Evolutionary conservation across 1,140 invertebrate species (phyloP).

Genomic region (Camponotus floridanus): DNA sequence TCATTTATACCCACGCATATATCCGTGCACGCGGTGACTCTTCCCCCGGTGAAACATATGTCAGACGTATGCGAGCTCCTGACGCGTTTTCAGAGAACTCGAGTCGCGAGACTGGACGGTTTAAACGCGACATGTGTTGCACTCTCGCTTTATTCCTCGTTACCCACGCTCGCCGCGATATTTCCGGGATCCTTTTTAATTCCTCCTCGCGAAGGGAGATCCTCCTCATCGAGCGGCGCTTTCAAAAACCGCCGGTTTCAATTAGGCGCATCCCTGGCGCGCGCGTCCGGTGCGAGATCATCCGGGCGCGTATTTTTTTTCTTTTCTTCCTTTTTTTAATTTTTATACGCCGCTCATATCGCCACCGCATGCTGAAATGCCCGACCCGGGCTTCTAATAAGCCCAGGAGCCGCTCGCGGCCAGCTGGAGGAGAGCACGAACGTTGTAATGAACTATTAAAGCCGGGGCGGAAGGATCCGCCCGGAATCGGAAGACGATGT

Average conservation of each 20-base stretch:
- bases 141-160: constrained; percentile 46
- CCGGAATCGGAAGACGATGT: constrained; percentile 61
- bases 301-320: too few species aligned
- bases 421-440: constrained; percentile 58
- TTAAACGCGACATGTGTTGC: constrained; percentile 35
- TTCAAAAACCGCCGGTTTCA: constrained; percentile 44
- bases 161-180: neutral
- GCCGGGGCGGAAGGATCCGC: constrained; percentile 34
- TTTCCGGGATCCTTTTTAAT: constrained; percentile 26
- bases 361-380: constrained; percentile 24
- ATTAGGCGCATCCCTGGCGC: constrained; percentile 42
- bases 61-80: constrained; percentile 44
- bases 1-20: constrained; percentile 60
- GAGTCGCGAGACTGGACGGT: constrained; percentile 11
- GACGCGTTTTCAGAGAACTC: constrained; percentile 29
- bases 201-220: neutral
- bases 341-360: constrained; percentile 33
- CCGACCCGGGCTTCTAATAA: constrained; percentile 52
- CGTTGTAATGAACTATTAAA: constrained; percentile 71
- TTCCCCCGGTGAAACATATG: constrained; percentile 37
- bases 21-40: neutral
- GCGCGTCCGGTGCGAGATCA: neutral
- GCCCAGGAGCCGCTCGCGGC: constrained; percentile 54
- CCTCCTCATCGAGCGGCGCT: constrained; percentile 3
- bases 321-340: constrained; percentile 24